Conservation (phyloP, 2,113 vertebrate species). For the Parus major region DNA sequence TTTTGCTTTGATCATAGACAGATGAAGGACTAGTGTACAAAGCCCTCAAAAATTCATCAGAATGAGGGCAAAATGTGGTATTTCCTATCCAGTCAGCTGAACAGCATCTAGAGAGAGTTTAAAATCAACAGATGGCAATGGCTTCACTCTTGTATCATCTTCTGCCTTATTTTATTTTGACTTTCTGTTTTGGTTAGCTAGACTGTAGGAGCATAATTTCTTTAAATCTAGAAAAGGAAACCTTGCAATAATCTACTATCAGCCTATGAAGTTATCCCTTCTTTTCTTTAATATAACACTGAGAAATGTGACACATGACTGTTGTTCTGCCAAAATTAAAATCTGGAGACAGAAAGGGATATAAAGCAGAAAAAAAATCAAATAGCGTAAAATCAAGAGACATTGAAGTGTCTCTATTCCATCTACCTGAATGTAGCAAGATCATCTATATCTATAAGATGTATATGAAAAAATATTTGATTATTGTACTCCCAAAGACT, state of each 20-base stretch:
- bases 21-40: neutral
- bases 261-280: neutral
- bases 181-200: neutral
- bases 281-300: neutral
- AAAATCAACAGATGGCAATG: neutral
- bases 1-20: neutral
- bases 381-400: neutral
- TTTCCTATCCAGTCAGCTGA: neutral
- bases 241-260: neutral
- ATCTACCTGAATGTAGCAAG: neutral
- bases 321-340: neutral
- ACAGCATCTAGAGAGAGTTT: neutral
- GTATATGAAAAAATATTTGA: neutral
- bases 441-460: neutral
- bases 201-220: neutral
- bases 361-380: neutral
- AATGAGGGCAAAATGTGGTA: neutral
- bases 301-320: fast-evolving
- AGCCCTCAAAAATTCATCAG: neutral
- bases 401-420: neutral
- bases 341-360: neutral
- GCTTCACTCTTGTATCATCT: neutral
- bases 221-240: neutral
- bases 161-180: neutral
- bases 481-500: neutral